A percentile compares a stretch with the other conserved stretches of the same genome.
phyloP scores from a whole-genome alignment of 2,113 vertebrate genomes.

The Ascaphus truei region DNA sequence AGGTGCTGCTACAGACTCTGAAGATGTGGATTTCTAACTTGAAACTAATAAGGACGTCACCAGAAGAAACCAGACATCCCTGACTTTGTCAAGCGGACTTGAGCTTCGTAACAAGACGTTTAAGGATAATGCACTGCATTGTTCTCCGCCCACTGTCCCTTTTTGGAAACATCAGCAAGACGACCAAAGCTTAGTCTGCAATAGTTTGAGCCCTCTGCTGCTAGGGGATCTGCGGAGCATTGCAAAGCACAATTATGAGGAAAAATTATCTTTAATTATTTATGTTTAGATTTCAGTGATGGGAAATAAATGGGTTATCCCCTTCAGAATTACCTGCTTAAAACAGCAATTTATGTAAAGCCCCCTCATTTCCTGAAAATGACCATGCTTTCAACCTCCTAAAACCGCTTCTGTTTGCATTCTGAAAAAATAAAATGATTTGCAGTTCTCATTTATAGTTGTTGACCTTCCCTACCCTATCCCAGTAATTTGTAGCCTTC shows the following conservation, averaged over 20 bases:
- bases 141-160: background rate
- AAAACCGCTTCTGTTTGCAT: too few species aligned
- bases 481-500: too few species aligned
- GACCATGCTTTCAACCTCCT: too few species aligned
- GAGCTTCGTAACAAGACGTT: conserved; percentile 3
- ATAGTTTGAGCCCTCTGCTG: background rate
- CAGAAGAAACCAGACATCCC: background rate
- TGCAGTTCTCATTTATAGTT: too few species aligned
- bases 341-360: background rate
- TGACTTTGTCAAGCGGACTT: background rate
- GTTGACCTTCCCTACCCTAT: too few species aligned
- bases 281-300: background rate
- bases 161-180: too few species aligned
- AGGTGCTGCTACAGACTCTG: conserved; percentile 67
- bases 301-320: too few species aligned
- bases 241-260: background rate
- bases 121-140: background rate
- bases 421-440: too few species aligned
- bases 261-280: background rate
- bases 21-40: conserved; percentile 80
- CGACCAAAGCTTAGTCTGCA: background rate
- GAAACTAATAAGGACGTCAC: background rate
- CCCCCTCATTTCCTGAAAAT: too few species aligned
- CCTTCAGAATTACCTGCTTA: background rate
- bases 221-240: background rate